Base-by-base conservation (phyloP, 2,888 invertebrate species). In the Andrena bucephala region DNA sequence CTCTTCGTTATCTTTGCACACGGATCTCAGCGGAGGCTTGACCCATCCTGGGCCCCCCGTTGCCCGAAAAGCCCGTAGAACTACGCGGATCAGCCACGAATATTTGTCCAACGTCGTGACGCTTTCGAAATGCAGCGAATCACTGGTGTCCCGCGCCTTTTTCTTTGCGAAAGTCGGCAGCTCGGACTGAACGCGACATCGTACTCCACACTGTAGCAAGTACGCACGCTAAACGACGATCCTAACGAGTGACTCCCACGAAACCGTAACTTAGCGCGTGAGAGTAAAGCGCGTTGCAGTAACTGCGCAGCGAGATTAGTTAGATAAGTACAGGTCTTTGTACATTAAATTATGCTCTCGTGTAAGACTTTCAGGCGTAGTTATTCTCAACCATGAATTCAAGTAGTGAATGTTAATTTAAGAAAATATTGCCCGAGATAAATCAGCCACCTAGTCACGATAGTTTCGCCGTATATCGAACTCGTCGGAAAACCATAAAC, bases 1-100 rank as follows among this genome's bases (percentile, higher is more conserved):
- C 72, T 76, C 79, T 77, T 66, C 70, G 65, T 80, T 80, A 80
- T 80, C 79, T 77, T 70, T 70, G 65, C 70, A 67, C 70, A 77
- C 60, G 65, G 65, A 67, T 75, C 59, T 42, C 20, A 24, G 66
- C 62, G 31, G 59, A 54, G 66, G 50, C 24, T n/a, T 77, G 77
- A 77, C 77, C 79, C 52, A 27, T 0, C 33, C 29, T 29, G 24
- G 42, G 36, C 16, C 16, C 16, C 0, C 27, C 6, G 2, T 33
- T 13, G 63, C 2, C 33, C n/a, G 7, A 20, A 13, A 13, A 50
- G n/a, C 62, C 62, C n/a, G 13, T 16, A 8, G 16, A 27, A 71
- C 42, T 52, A 24, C 33, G 16, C 29, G 63, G 24, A 60, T 16
- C 20, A n/a, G 48, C 54, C 62, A 36, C 62, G 77, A 74, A 62